Conservation (phyloP, 2,113 vertebrate species). For the Puntigrus tetrazona region DNA sequence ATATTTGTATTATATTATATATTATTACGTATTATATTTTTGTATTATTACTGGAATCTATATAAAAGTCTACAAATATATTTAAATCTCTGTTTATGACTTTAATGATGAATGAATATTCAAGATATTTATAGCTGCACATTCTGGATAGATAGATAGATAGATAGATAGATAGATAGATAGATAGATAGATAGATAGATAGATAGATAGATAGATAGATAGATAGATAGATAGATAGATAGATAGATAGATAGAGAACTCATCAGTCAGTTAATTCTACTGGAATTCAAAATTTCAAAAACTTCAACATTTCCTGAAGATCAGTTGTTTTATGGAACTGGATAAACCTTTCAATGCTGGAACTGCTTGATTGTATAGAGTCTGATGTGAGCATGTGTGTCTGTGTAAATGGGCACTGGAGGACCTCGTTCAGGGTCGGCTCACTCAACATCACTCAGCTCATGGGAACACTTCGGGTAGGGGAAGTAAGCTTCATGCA, state of each 20-base stretch:
- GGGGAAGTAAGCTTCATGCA: conserved; percentile 58
- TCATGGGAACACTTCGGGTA: conserved; percentile 62
- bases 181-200: too few relatives aligned
- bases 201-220: neutral
- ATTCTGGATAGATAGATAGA: too few relatives aligned
- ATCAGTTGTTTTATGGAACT: neutral
- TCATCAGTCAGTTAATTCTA: too few relatives aligned
- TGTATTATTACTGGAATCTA: too few relatives aligned
- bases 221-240: neutral
- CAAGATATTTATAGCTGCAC: too few relatives aligned
- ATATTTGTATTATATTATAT: neutral
- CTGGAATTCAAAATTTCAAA: neutral
- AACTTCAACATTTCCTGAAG: too few relatives aligned
- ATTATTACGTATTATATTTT: neutral
- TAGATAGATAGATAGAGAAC: too few relatives aligned
- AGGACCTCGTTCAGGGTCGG: conserved; percentile 56
- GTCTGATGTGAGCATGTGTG: conserved; percentile 28
- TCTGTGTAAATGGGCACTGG: conserved; percentile 35
- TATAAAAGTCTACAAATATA: too few relatives aligned
- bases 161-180: too few relatives aligned
- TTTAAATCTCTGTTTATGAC: neutral
- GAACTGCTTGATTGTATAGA: neutral
- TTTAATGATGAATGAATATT: neutral
- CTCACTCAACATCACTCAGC: conserved; percentile 51
- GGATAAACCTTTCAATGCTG: neutral